phyloP scores from a whole-genome alignment of 1,140 invertebrate genomes.

The Drosophila tani region DNA sequence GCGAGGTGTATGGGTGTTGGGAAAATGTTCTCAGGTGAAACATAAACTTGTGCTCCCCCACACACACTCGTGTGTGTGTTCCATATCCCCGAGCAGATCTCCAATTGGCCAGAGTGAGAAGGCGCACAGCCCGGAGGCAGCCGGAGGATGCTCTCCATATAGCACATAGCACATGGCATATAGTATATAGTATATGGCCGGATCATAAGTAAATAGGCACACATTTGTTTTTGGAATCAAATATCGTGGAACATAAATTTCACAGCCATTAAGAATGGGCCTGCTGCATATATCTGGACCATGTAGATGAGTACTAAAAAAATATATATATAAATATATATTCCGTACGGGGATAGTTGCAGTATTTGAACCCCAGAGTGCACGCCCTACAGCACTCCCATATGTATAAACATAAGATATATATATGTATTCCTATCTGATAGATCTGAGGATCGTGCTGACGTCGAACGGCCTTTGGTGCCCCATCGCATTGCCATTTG shows the following conservation, averaged over 20 bases:
- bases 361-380: conserved; percentile 52
- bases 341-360: conserved; percentile 19
- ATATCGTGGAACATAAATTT: conserved; percentile 82
- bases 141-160: conserved; percentile 3
- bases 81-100: conserved; percentile 49
- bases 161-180: background rate
- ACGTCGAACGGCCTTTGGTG: conserved; percentile 53
- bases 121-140: conserved; percentile 2
- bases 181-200: conserved; percentile 12
- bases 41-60: conserved; percentile 68
- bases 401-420: background rate
- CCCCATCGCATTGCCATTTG: conserved; percentile 45
- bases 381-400: conserved; percentile 35
- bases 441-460: conserved; percentile 26
- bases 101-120: conserved; percentile 62
- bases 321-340: conserved; percentile 6
- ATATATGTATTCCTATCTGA: background rate
- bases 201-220: conserved; percentile 51
- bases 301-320: background rate
- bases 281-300: conserved; percentile 36
- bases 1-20: conserved; percentile 15
- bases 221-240: conserved; percentile 82
- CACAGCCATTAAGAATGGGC: conserved; percentile 67
- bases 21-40: conserved; percentile 58
- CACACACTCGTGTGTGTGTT: conserved; percentile 27